Evolutionary conservation across 2,797 vertebrate species (phyloP).

Genomic region (Pseudotriccus pelzelni): DNA sequence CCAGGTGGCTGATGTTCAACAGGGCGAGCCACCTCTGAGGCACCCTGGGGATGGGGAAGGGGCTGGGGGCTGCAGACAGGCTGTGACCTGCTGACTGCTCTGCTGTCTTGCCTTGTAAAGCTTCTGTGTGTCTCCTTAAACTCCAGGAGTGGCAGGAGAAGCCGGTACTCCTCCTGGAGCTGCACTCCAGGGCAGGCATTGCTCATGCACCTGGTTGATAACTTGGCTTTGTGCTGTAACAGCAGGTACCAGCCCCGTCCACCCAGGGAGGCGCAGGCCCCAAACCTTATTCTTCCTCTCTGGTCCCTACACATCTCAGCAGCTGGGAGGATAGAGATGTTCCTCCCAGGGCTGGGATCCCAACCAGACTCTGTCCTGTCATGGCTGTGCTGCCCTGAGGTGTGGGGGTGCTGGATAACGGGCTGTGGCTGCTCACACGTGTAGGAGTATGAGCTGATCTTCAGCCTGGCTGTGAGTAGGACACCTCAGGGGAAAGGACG

Average conservation of each 20-base stretch:
- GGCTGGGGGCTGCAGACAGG: background rate
- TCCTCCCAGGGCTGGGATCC: background rate
- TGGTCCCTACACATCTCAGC: background rate
- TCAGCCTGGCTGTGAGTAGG: background rate
- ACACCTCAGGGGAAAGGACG: background rate
- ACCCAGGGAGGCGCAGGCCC: background rate
- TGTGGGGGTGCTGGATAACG: background rate
- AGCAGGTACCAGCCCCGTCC: background rate
- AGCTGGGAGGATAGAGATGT: background rate
- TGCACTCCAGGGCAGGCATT: background rate
- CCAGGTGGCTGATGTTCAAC: conserved; percentile 78
- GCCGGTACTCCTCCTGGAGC: background rate
- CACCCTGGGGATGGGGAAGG: conserved; percentile 12
- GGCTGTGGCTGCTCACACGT: background rate
- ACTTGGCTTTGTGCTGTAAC: background rate
- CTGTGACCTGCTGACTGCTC: background rate
- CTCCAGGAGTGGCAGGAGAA: background rate
- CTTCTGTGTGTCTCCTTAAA: conserved; percentile 15
- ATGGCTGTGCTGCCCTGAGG: background rate
- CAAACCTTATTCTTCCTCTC: background rate
- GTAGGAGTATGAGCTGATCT: background rate
- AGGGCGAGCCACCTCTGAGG: conserved; percentile 80
- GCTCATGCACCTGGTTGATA: background rate
- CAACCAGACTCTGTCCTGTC: fast-evolving
- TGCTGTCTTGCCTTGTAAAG: background rate